Evolutionary conservation across 1,140 invertebrate species (phyloP).

Genomic region (Camponotus floridanus): DNA sequence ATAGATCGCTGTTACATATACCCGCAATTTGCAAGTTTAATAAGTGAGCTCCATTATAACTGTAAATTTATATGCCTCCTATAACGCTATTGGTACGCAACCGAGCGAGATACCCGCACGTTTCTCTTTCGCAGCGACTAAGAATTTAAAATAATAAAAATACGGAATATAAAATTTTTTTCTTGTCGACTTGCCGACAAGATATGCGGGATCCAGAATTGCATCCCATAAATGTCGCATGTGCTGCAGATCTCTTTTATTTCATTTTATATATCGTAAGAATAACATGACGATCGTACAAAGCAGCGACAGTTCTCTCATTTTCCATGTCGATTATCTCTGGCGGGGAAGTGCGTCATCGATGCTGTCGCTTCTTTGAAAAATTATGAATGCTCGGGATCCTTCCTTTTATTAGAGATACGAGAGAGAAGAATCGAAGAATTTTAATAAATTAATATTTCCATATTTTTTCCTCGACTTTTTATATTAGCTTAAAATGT

Average conservation of each 20-base stretch:
- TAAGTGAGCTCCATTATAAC: constrained; percentile 47
- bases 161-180: constrained; percentile 34
- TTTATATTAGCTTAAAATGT: background rate
- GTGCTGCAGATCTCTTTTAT: constrained; percentile 4
- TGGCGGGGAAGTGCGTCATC: background rate
- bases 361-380: background rate
- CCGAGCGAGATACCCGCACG: constrained; percentile 13
- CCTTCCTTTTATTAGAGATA: background rate
- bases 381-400: background rate
- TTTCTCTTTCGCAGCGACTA: background rate
- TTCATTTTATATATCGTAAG: background rate
- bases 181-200: background rate
- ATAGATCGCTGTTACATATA: constrained; percentile 30
- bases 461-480: background rate
- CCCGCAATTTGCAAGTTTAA: constrained; percentile 48
- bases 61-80: constrained; percentile 54
- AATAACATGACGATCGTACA: background rate
- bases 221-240: background rate
- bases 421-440: background rate
- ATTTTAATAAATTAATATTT: constrained; percentile 2
- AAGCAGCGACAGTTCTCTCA: constrained; percentile 10
- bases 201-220: background rate
- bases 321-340: background rate
- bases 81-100: constrained; percentile 21
- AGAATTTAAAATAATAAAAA: background rate